A percentile compares a stretch with the other conserved stretches of the same genome.
phyloP scores from a whole-genome alignment of 2,888 invertebrate genomes.

The Ochropacha duplaris region DNA sequence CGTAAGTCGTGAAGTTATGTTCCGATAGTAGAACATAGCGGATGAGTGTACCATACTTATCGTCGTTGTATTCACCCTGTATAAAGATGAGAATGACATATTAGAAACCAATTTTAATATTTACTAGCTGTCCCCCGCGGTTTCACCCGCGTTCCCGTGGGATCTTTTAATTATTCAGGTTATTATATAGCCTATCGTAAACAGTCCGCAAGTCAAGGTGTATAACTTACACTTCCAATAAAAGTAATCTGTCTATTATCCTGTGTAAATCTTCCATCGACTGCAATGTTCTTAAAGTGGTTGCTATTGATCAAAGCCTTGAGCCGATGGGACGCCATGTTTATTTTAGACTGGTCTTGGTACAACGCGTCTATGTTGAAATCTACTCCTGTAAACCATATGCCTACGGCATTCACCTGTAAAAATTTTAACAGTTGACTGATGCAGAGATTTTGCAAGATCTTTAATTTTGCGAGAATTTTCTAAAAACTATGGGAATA shows the following conservation, averaged over 20 bases:
- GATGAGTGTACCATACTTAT: conserved; percentile 86
- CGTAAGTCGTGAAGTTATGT: conserved; percentile 84
- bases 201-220: too few species aligned
- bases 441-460: too few species aligned
- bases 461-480: neutral
- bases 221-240: conserved; percentile 84
- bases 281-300: conserved; percentile 87
- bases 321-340: conserved; percentile 85
- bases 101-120: neutral
- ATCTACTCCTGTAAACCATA: conserved; percentile 92
- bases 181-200: too few species aligned
- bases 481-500: too few species aligned
- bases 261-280: conserved; percentile 86
- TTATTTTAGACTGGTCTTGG: conserved; percentile 87
- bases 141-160: too few species aligned
- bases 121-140: too few species aligned
- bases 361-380: conserved; percentile 88
- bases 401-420: conserved; percentile 87
- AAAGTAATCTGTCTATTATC: conserved; percentile 87
- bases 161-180: too few species aligned
- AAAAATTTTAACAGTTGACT: neutral
- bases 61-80: conserved; percentile 85
- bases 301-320: conserved; percentile 88
- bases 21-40: conserved; percentile 84
- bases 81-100: neutral